Evolutionary conservation across 2,797 vertebrate species (phyloP), one percentile per base, ranked within the genome.

Genomic region (Channallabes apus): DNA sequence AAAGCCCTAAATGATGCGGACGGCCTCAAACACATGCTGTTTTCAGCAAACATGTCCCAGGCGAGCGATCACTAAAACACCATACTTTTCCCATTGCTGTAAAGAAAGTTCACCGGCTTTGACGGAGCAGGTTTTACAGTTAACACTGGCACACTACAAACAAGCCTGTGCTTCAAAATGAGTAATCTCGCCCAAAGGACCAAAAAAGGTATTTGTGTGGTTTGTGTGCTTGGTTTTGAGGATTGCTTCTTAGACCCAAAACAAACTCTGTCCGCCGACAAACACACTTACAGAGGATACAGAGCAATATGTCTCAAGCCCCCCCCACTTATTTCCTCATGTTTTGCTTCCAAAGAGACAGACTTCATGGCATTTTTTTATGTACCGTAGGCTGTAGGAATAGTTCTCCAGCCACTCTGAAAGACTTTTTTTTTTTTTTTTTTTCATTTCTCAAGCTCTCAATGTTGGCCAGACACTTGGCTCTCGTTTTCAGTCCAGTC

Each of bases 171-270:
- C 76, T 62, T n/a, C 76, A n/a, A 41, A 62, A 79, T 61, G 32
- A 79, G 38, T 38, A 38, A 61, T 79, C 58, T 38, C 72, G 0
- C 78, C 61, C 38, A 46, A 64, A 80, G 35, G 78, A 65, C 12
- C 38, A 80, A 46, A 65, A 35, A 80, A 65, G 62, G n/a, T 85
- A 68, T 85, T 83, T 77, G 83, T 86, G 83, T 82, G 80, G 24
- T 71, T 67, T 82, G 84, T 59, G 77, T 51, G 84, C 78, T 79
- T 51, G 79, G 46, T 56, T 51, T 62, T 32, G 18, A 75, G 86
- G 86, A 88, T 85, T 83, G 75, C 73, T 79, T 64, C 79, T 83
- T 71, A 79, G 69, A 86, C 80, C 80, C 80, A 83, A 84, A 88
- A 88, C 83, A 62, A 69, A 72, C 56, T 11, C 59, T n/a, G 35